Evolutionary conservation across 2,113 vertebrate genomes (phyloP), one percentile per base, ranked within the genome.

Genomic region (Hemicordylus capensis): DNA sequence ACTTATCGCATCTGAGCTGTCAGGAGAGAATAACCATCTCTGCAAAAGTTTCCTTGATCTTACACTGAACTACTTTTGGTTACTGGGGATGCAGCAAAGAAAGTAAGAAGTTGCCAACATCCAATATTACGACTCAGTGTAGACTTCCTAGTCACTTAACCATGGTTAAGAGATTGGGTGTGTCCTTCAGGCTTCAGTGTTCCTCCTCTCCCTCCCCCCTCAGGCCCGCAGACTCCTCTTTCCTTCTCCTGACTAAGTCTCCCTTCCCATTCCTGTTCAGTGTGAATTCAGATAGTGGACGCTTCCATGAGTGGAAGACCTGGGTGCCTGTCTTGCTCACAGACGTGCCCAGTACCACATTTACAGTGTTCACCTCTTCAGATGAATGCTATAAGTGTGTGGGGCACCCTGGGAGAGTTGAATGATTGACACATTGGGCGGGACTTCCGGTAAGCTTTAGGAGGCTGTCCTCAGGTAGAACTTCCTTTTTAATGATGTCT

Each of bases 1-100:
- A 94, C 92, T 91, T 96, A 95, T 93, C 95, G 95, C 90, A 95
- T 86, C 93, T 91, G 80, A 91, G 81, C 88, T 95, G 93, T 97
- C 95, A 94, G 74, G 82, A 91, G 85, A 91, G 72, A 70, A 95
- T 94, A 96, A 93, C 94, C 89, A 91, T 86, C 74, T 89, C 90
- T 59, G 93, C 78, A 90, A 91, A 95, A 95, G 86, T 95, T 96
- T 95, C 77, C 86, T 93, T 92, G 83, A 91, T 93, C 85, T 88
- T 92, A 92, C 86, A 76, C n/a, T 73, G 39, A 4, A 56, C 42
- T 90, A 90, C 80, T 93, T 93, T 84, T 83, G 28, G 31, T n/a
- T 83, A 44, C 31, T 5, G 58, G 56, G 51, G 44, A 51, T 31
- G 24, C 6, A 61, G 56, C 12, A 75, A 26, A 64, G 72, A 12